Evolutionary conservation across 2,888 invertebrate species (phyloP).

Genomic region (Limnephilus marmoratus): DNA sequence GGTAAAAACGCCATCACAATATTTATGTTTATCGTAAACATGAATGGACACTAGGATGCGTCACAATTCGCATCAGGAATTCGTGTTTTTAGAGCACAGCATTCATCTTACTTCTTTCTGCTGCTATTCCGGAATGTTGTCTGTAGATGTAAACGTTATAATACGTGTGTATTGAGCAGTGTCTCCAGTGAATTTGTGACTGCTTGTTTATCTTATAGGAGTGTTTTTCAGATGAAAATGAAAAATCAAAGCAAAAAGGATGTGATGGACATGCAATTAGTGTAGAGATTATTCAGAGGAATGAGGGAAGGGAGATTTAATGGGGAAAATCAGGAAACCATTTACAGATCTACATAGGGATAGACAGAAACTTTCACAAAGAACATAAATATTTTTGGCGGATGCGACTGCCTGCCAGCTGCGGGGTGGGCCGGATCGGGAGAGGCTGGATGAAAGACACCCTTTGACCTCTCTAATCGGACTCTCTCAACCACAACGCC

Average conservation of each 20-base stretch:
- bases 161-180: background rate
- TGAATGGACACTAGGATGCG: background rate
- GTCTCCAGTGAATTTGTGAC: background rate
- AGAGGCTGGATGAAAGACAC: too few species aligned
- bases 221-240: background rate
- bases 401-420: too few species aligned
- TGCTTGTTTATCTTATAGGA: background rate
- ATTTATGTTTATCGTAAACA: background rate
- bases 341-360: too few species aligned
- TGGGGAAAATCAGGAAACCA: too few species aligned
- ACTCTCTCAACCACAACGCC: too few species aligned
- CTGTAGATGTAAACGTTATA: background rate
- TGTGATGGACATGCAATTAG: background rate
- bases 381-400: too few species aligned
- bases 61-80: background rate
- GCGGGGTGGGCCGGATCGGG: too few species aligned
- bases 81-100: background rate
- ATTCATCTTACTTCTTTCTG: background rate
- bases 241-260: background rate
- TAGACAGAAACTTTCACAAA: too few species aligned
- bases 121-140: background rate
- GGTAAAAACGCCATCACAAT: background rate
- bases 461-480: too few species aligned
- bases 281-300: background rate
- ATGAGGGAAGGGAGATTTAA: background rate